These are phyloP conservation scores for Osmerus mordax DNA, from an alignment of 2,113 vertebrate species.

Conservation along the genomic window DNA sequence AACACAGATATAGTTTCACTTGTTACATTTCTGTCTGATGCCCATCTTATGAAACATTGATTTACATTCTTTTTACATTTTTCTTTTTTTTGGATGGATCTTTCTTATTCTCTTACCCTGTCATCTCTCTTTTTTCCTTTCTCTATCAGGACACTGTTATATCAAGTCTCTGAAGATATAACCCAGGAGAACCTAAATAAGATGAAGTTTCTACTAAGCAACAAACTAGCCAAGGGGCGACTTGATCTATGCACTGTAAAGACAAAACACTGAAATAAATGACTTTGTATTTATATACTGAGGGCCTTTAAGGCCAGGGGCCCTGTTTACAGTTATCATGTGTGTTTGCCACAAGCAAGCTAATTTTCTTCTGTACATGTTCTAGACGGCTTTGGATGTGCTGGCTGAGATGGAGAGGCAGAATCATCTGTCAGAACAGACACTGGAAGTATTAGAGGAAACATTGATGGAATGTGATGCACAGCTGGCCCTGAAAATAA, in stretches of 20 bases:
- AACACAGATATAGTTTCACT: background rate
- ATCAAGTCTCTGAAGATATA: constrained; percentile 54
- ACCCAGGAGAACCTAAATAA: constrained; percentile 35
- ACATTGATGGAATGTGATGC: constrained; percentile 29
- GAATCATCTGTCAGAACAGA: constrained; percentile 38
- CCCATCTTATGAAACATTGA: too few species aligned
- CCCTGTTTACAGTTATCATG: too few species aligned
- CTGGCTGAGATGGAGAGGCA: constrained; percentile 70
- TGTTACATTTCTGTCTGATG: background rate
- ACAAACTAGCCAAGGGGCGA: constrained; percentile 40
- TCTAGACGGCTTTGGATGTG: constrained; percentile 66
- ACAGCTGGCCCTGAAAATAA: constrained; percentile 37
- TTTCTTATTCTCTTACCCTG: background rate
- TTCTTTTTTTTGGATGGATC: background rate
- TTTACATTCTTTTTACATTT: too few species aligned
- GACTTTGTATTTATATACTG: background rate
- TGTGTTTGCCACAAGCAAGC: too few species aligned
- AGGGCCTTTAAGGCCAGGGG: too few species aligned
- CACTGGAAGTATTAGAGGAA: constrained; percentile 22
- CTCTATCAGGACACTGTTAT: constrained; percentile 67
- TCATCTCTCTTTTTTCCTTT: background rate
- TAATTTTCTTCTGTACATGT: background rate
- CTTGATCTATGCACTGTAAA: constrained; percentile 61
- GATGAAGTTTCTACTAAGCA: constrained; percentile 56
- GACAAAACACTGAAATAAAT: background rate